Conservation (phyloP, 2,888 invertebrate species). For the Odontocerum albicorne region DNA sequence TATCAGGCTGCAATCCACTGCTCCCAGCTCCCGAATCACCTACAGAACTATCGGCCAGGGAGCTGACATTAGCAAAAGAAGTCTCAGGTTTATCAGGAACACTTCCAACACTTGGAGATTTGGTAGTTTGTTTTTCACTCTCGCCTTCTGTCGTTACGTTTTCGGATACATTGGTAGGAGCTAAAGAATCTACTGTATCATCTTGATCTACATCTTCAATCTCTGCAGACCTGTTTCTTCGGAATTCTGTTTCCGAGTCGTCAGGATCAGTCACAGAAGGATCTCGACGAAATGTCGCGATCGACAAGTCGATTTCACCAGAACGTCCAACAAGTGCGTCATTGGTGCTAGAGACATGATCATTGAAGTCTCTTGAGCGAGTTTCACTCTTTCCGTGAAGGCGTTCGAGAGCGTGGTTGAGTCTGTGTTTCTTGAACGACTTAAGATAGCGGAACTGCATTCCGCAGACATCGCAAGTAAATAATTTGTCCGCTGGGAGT, state of each 20-base stretch:
- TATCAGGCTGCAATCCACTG: constrained; percentile 56
- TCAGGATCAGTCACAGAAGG: constrained; percentile 51
- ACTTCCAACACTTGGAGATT: constrained; percentile 42
- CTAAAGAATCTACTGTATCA: constrained; percentile 72
- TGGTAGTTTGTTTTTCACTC: constrained; percentile 40
- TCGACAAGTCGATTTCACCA: constrained; percentile 61
- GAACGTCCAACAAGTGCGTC: constrained; percentile 61
- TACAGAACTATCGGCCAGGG: constrained; percentile 58
- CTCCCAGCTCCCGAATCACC: constrained; percentile 52
- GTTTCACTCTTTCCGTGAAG: constrained; percentile 66
- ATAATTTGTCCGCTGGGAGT: constrained; percentile 84
- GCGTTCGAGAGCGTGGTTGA: constrained; percentile 83
- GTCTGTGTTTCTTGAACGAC: constrained; percentile 86
- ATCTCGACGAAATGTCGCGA: constrained; percentile 51
- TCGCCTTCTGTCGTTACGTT: constrained; percentile 37
- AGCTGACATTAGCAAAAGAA: constrained; percentile 57
- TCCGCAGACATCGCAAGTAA: constrained; percentile 89
- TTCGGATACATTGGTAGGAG: constrained; percentile 51
- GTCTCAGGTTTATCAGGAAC: constrained; percentile 47
- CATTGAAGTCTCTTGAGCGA: constrained; percentile 52
- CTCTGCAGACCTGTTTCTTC: constrained; percentile 41
- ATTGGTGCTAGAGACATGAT: constrained; percentile 73
- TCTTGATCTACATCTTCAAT: constrained; percentile 59
- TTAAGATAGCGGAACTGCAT: constrained; percentile 91
- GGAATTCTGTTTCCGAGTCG: constrained; percentile 44